These are phyloP conservation scores for Esperia sulphurella DNA, from an alignment of 2,888 invertebrate species.

Conservation along the genomic window DNA sequence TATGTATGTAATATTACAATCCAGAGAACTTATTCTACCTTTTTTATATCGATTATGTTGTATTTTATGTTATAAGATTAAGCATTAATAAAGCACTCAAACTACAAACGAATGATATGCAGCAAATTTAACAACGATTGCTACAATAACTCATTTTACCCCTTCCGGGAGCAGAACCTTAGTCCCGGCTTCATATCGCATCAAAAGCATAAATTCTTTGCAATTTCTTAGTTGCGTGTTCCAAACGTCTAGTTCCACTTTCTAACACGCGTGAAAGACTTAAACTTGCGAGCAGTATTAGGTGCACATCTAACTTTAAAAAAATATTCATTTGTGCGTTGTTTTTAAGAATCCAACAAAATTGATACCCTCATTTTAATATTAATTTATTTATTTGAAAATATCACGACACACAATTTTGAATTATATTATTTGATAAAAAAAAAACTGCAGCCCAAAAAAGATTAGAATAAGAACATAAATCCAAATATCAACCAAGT, in stretches of 20 bases:
- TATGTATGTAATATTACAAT: too few relatives aligned
- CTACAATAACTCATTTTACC: constrained; percentile 25
- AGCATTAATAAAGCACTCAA: too few relatives aligned
- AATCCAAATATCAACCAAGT: too few relatives aligned
- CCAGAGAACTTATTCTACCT: too few relatives aligned
- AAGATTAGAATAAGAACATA: too few relatives aligned
- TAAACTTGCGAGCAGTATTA: constrained; percentile 41
- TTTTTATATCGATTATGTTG: too few relatives aligned
- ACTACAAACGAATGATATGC: not conserved
- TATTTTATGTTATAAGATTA: too few relatives aligned
- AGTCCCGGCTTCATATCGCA: constrained; percentile 57
- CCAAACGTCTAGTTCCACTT: constrained; percentile 65
- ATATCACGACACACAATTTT: too few relatives aligned
- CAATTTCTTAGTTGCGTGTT: constrained; percentile 76
- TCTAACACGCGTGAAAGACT: constrained; percentile 75
- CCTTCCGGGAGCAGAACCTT: constrained; percentile 49
- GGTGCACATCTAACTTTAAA: constrained; percentile 4
- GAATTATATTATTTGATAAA: too few relatives aligned
- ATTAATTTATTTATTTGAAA: too few relatives aligned
- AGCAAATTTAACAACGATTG: not conserved
- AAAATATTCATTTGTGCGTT: not conserved
- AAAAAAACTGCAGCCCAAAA: too few relatives aligned
- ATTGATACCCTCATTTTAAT: not conserved
- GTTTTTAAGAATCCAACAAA: not conserved
- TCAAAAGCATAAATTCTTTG: constrained; percentile 76